phyloP scores from a whole-genome alignment of 1,140 invertebrate species.

The Antheraea pernyi region DNA sequence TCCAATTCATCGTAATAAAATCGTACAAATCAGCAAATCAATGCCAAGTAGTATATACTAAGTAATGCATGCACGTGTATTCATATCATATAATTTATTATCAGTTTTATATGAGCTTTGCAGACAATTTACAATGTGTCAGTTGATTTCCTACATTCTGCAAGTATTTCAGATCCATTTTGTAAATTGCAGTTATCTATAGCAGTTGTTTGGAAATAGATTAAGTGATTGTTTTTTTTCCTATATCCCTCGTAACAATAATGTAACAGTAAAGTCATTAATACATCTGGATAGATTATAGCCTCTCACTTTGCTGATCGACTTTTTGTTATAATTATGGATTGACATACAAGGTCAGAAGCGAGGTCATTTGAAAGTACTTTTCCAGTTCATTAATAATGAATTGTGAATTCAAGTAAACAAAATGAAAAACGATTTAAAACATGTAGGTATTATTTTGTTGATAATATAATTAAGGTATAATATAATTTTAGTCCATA shows the following conservation, averaged over 20 bases:
- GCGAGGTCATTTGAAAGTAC: slow-evolving; percentile 41
- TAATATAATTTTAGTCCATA: too few species aligned
- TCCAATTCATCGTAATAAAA: background rate
- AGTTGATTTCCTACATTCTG: background rate
- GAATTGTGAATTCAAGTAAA: slow-evolving; percentile 25
- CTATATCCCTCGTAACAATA: background rate
- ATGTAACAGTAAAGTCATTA: background rate
- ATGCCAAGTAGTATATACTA: background rate
- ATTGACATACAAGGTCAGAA: slow-evolving; percentile 36
- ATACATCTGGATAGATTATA: slow-evolving; percentile 6
- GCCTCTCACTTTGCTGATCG: slow-evolving; percentile 29
- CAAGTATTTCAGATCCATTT: background rate
- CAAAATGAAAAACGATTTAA: slow-evolving; percentile 1
- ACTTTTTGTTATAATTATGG: slow-evolving; percentile 36
- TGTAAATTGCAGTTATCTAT: background rate
- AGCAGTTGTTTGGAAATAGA: background rate
- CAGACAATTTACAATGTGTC: background rate
- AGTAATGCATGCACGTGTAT: background rate
- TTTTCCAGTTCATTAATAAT: slow-evolving; percentile 33
- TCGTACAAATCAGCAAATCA: background rate
- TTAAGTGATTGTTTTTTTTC: background rate
- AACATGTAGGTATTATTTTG: background rate
- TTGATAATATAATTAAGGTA: too few species aligned
- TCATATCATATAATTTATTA: background rate
- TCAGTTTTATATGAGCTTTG: background rate